A percentile compares a stretch with the other conserved stretches of the same genome.
Evolutionary conservation across 37 sponge, comb jelly and placozoan genomes (phyloP).

Genomic region (Ianthella basta): DNA sequence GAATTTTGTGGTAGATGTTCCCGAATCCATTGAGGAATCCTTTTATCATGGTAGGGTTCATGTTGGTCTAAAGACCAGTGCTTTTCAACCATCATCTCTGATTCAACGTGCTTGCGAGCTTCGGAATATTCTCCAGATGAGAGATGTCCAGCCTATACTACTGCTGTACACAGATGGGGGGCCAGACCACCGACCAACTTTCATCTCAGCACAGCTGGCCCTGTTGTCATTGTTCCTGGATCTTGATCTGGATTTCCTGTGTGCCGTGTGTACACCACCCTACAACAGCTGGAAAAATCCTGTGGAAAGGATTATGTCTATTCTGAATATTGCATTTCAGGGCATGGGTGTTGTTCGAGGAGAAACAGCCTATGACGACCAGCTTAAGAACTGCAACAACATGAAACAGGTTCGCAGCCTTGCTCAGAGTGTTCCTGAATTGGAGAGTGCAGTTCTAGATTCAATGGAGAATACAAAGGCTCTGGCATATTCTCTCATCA

Average conservation of each 20-base stretch:
- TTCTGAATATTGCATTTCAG: constrained; percentile 44
- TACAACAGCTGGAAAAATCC: constrained; percentile 53
- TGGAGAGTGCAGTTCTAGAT: constrained; percentile 25
- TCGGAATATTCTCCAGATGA: no score
- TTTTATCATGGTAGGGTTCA: no score
- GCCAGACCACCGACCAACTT: no score
- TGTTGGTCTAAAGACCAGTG: no score
- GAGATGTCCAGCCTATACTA: no score
- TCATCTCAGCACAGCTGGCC: no score
- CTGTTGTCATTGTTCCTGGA: constrained; percentile 29
- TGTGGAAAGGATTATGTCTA: constrained; percentile 35
- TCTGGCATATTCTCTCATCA: no score
- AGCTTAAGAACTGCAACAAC: constrained; percentile 29
- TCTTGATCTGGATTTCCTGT: constrained; percentile 26
- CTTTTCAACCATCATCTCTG: no score
- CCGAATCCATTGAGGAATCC: no score
- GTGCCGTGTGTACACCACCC: constrained; percentile 37
- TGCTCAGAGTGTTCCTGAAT: constrained; percentile 28
- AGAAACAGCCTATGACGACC: constrained; percentile 32
- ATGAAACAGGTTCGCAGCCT: constrained; percentile 34
- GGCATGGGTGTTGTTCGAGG: constrained; percentile 31
- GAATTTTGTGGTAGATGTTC: no score
- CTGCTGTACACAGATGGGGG: no score
- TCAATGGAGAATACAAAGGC: constrained; percentile 2
- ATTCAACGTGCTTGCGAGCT: no score